Base-by-base conservation (phyloP, 2,888 invertebrate species). In the Drosophila borealis region DNA sequence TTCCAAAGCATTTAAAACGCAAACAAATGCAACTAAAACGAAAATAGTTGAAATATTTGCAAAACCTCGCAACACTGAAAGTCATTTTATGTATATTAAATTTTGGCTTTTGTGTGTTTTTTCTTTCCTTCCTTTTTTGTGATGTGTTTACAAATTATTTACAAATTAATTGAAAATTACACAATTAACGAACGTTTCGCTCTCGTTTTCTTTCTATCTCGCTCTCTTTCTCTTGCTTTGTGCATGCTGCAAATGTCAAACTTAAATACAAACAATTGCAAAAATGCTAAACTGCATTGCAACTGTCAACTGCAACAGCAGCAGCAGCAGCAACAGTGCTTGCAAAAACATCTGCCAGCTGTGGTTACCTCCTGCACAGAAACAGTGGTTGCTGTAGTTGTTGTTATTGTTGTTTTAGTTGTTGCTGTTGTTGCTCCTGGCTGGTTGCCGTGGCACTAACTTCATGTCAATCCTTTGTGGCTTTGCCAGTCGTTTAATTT, bases 391-490 rank as follows among this genome's bases (percentile, higher is more conserved):
- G 8, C 8, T 29, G 29, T 29, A 29, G 29, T 25, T 25, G 25
- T 29, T 29, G 29, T 29, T 36, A 3, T 36, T 36, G 34, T 36
- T 36, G 45, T 51, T 34, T 10, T 17, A 17, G 49, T 60, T 54
- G 34, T 34, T 67, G 62, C 45, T 60, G 64, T 19, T 61, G 57
- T 34, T 63, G 46, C 51, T 71, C 39, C 67, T 70, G 68, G 51
- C 59, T 70, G 54, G 53, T 56, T 59, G 63, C 34, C 60, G 34
- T 65, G 70, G 70, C 70, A 88, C 85, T 85, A 85, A 89, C 88
- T 87, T 89, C 77, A 75, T 87, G 86, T 88, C 86, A 87, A 87
- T 87, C 89, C 89, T 80, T 87, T 88, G 85, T 82, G 88, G 86
- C 80, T 87, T 88, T 88, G 76, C 76, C 87, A 82, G 88, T 89